Evolutionary conservation across 2,888 invertebrate genomes (phyloP), one percentile per base, ranked within the genome.

Genomic region (Sussaba pulchella): DNA sequence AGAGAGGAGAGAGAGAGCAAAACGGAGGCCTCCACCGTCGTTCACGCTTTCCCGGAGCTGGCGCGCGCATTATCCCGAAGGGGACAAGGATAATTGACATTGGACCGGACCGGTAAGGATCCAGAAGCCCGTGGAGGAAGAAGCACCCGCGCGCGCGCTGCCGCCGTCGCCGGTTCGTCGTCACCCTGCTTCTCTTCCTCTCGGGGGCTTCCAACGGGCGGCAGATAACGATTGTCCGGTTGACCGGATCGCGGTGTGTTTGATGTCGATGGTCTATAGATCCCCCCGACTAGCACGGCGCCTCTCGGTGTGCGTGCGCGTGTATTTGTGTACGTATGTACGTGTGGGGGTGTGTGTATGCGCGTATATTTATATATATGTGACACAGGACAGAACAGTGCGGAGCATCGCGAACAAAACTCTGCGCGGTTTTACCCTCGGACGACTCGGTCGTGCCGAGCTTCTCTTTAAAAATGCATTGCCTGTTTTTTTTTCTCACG

Each of bases 221-320:
- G 78, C 77, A 91, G 91, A 91, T 91, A 91, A 89, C 88, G 90
- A 90, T 90, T 90, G 86, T 87, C 85, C 88, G 87, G 85, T 85
- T 81, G 87, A 86, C 72, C 78, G 84, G 71, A 81, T 57, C 73
- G 88, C 90, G 90, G 90, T 84, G 9, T 83, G 83, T 91, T 91
- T 90, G 85, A 90, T 89, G 85, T 87, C 50, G 70, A 47, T 17
- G 17, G 31, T 36, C 57, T 31, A 57, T 57, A 14, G 17, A n/a
- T 10, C 24, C 24, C 24, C 24, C 24, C 52, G 8, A 14, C 9
- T 71, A 73, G 61, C 59, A 73, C 39, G 70, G 24, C 64, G 61
- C 59, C 64, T 50, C 24, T 64, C 4, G 2, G 57, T 78, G 76
- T 78, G 45, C 47, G 64, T 21, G 10, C 39, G 31, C 2, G 31